Conservation (phyloP, 64 coral and sea anemone genomes). For the Anthopleura sola region DNA sequence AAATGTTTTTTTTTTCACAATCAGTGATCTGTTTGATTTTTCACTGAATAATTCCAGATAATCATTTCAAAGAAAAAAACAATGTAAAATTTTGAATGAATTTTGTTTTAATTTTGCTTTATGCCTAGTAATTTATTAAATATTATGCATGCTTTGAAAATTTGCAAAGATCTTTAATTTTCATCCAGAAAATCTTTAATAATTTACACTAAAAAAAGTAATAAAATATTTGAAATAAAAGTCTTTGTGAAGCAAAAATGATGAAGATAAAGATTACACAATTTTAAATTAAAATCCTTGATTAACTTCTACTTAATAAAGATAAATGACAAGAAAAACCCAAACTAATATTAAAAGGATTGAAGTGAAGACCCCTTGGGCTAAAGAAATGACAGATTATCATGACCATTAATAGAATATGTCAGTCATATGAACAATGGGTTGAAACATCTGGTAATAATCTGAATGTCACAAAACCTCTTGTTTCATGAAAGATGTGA, state of each 20-base stretch:
- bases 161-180: not conserved
- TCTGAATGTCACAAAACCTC: not conserved
- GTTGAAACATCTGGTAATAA: not conserved
- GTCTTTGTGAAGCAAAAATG: not conserved
- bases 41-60: no score
- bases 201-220: not conserved
- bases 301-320: slow-evolving; percentile 14
- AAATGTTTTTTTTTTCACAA: not conserved
- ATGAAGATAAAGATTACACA: not conserved
- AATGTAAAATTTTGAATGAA: no score
- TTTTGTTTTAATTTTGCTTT: no score
- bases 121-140: no score
- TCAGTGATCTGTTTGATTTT: no score
- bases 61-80: no score
- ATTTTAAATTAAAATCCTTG: not conserved
- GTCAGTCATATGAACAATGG: not conserved
- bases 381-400: not conserved
- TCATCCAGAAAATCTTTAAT: not conserved
- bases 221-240: not conserved
- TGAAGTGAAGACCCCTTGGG: not conserved
- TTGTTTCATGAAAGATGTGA: not conserved
- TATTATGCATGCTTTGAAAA: no score
- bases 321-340: slow-evolving; percentile 6
- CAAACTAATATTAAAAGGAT: not conserved
- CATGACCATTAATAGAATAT: not conserved